These are phyloP conservation scores for Drosophila meridionalis DNA, from an alignment of 2,888 invertebrate species.

Conservation along the genomic window DNA sequence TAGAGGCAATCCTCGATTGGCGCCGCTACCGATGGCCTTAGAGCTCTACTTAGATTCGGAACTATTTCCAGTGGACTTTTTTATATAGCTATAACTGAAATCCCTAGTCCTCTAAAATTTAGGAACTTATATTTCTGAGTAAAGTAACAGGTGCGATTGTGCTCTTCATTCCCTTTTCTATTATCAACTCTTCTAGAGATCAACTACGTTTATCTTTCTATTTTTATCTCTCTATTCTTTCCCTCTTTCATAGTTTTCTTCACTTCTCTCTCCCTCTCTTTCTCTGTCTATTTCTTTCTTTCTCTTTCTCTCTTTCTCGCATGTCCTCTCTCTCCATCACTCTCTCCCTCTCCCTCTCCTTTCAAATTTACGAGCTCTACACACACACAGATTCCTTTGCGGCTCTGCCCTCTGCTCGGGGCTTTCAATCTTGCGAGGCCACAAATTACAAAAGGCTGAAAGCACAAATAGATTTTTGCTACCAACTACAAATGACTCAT, in stretches of 20 bases:
- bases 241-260: not conserved
- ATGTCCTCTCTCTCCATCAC: not conserved
- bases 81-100: too few species aligned
- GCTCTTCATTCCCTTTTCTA: too few species aligned
- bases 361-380: not conserved
- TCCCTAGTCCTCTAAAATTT: too few species aligned
- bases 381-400: not conserved
- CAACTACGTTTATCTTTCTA: too few species aligned
- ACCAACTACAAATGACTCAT: constrained; percentile 62
- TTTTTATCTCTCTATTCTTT: not conserved
- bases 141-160: too few species aligned
- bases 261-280: not conserved
- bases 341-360: not conserved
- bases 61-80: too few species aligned
- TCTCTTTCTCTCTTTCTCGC: not conserved
- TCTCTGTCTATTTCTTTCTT: not conserved
- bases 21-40: too few species aligned
- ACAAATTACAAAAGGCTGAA: constrained; percentile 17
- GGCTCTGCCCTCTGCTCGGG: not conserved
- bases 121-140: too few species aligned
- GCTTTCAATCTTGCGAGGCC: constrained; percentile 8
- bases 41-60: too few species aligned
- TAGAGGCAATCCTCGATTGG: too few species aligned
- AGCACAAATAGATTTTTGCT: constrained; percentile 47
- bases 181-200: too few species aligned